phyloP scores from a whole-genome alignment of 2,113 vertebrate genomes.

The Halichoeres trimaculatus region DNA sequence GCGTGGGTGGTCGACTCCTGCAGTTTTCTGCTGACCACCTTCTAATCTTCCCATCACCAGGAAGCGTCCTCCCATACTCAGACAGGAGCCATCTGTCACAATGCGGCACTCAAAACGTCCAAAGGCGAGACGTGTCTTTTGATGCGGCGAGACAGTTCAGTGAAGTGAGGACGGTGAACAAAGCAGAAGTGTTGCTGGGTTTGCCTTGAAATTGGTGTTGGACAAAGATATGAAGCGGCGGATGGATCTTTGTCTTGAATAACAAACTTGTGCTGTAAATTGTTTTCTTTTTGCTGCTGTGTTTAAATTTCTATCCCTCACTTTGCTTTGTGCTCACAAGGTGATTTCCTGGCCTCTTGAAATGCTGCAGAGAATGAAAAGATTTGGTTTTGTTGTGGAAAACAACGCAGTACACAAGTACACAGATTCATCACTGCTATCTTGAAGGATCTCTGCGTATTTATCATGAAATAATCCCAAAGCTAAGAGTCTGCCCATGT shows the following conservation, averaged over 20 bases:
- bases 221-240: not conserved
- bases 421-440: not conserved
- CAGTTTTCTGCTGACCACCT: conserved; percentile 10
- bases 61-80: not conserved
- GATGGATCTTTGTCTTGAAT: not conserved
- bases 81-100: conserved; percentile 17
- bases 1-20: conserved; percentile 6
- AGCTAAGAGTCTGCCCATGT: too few species aligned
- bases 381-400: too few species aligned
- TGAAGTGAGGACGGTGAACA: conserved; percentile 1
- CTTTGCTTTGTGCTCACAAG: not conserved
- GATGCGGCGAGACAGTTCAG: not conserved
- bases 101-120: not conserved
- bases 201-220: not conserved
- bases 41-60: conserved; percentile 17
- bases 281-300: not conserved
- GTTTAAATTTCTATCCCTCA: not conserved
- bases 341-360: not conserved
- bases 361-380: not conserved
- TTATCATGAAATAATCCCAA: not conserved
- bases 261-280: not conserved
- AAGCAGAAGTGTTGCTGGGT: not conserved
- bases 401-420: too few species aligned
- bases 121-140: conserved; percentile 4
- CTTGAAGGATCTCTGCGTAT: not conserved